Evolutionary conservation across 2,888 invertebrate species (phyloP), one percentile per base, ranked within the genome.

Genomic region (Callimorpha dominula): DNA sequence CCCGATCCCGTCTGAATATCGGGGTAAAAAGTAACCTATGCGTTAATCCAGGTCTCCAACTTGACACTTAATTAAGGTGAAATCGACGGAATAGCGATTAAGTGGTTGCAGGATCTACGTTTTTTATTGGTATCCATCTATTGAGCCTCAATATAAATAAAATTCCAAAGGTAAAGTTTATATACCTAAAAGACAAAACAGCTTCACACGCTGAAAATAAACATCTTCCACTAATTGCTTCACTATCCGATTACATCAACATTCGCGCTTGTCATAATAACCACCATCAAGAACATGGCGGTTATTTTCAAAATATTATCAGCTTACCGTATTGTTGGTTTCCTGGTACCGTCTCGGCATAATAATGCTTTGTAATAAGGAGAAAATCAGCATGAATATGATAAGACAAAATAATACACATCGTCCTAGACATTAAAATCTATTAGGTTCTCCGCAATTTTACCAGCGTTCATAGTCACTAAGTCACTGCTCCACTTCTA

Each of bases 241-340:
- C 11, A 8, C 31, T 46, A 60, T 68, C 68, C 14, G 1, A 31
- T 68, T 46, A 15, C 57, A 49, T 60, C 14, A 68, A 68, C 68
- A 68, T 15, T 15, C 2, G 46, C 17, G 31, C 0, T 60, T 54
- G 42, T 43, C 50, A 62, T 42, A 64, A 64, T n/a, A 67, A 40
- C 1, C 5, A 40, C 14, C 4, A 9, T 14, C 31, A 20, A 66
- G 52, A 57, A 54, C 12, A 62, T 15, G n/a, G 7, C 31, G n/a
- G 17, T 40, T 71, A 65, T 71, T 71, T 71, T 57, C 65, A 57
- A 71, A 71, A 71, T 65, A 71, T 49, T 31, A 49, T 66, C 65
- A 1, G 4, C 31, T 71, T 71, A 65, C 65, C 17, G 12, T 60
- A 65, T 71, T 71, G 71, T 71, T 60, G 40, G 52, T 12, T 71